phyloP scores from a whole-genome alignment of 2,888 invertebrate species.

The Rhodophaea formosa region DNA sequence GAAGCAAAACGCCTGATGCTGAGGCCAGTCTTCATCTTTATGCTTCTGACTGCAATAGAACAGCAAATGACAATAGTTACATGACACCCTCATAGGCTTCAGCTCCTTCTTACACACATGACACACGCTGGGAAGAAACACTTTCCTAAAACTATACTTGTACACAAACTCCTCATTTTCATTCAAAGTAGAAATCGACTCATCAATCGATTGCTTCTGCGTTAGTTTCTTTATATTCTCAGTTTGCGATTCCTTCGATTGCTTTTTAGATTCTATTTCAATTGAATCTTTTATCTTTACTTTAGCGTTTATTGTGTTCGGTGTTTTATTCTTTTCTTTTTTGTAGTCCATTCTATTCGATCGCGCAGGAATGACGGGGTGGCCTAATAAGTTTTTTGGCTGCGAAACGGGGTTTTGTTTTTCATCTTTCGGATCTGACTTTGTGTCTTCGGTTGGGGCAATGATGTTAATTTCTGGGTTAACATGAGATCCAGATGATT shows the following conservation, averaged over 20 bases:
- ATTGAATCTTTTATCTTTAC: conserved; percentile 69
- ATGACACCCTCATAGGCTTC: conserved; percentile 50
- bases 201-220: conserved; percentile 41
- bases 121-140: conserved; percentile 83
- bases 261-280: conserved; percentile 48
- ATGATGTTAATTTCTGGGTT: conserved; percentile 62
- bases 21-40: conserved; percentile 78
- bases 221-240: conserved; percentile 45
- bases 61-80: conserved; percentile 81
- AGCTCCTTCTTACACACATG: conserved; percentile 71
- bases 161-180: conserved; percentile 83
- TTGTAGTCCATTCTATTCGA: conserved; percentile 77
- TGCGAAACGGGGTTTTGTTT: conserved; percentile 57
- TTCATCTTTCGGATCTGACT: conserved; percentile 40
- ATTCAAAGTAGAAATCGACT: conserved; percentile 58
- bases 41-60: conserved; percentile 84
- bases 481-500: conserved; percentile 38
- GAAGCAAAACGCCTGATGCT: conserved; percentile 83
- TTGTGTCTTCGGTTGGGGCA: conserved; percentile 51
- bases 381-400: conserved; percentile 81
- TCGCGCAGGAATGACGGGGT: conserved; percentile 76
- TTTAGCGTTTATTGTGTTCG: conserved; percentile 61
- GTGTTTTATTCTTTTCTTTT: conserved; percentile 74
- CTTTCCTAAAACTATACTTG: conserved; percentile 84
- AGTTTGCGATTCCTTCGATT: conserved; percentile 60